Conservation (phyloP, 2,888 invertebrate genomes). For the Harpagoxenus sublaevis region DNA sequence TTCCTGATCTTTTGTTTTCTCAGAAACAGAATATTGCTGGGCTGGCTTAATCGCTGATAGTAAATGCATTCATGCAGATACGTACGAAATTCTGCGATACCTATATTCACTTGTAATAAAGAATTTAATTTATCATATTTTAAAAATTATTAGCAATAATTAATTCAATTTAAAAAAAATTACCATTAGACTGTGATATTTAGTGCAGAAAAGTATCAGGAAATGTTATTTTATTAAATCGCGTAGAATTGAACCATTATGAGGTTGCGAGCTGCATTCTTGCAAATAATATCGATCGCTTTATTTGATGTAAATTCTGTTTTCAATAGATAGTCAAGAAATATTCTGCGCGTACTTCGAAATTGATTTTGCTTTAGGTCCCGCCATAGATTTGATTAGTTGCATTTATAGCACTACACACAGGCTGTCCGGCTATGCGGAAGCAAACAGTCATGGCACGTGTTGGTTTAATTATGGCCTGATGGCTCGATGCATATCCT, state of each 20-base stretch:
- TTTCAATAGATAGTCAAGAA: neutral
- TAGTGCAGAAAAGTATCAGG: neutral
- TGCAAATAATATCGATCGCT: neutral
- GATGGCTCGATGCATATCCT: slow-evolving; percentile 67
- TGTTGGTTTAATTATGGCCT: slow-evolving; percentile 72
- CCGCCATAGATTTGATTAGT: slow-evolving; percentile 33
- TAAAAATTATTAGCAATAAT: neutral
- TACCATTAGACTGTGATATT: neutral
- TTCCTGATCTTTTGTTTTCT: slow-evolving; percentile 33
- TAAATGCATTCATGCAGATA: neutral
- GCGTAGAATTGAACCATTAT: neutral
- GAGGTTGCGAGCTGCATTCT: neutral
- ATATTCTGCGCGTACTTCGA: neutral
- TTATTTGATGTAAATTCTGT: neutral
- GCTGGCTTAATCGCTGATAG: neutral
- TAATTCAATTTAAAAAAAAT: neutral
- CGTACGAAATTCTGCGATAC: neutral
- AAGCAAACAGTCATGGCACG: slow-evolving; percentile 68
- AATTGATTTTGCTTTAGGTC: slow-evolving; percentile 29
- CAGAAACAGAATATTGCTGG: neutral
- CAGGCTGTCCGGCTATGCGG: slow-evolving; percentile 61
- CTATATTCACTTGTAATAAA: neutral
- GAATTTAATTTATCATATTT: neutral
- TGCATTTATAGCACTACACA: slow-evolving; percentile 43
- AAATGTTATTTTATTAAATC: neutral